phyloP scores from a whole-genome alignment of 2,113 vertebrate species.

The Poicephalus meyeri region DNA sequence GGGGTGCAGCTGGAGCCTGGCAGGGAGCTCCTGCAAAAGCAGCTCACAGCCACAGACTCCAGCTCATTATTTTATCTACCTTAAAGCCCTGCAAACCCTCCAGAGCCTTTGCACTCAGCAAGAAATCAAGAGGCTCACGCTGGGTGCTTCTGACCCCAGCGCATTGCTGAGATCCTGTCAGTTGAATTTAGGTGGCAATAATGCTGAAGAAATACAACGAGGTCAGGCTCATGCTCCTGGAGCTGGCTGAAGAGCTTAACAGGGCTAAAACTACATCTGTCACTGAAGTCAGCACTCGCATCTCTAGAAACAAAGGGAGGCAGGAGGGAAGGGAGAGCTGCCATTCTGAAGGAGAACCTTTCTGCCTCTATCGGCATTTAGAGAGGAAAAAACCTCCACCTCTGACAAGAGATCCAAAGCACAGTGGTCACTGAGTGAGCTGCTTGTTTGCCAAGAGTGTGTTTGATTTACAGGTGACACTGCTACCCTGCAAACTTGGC shows the following conservation, averaged over 20 bases:
- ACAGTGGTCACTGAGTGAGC: neutral
- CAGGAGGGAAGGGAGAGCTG: neutral
- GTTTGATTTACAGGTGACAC: conserved; percentile 18
- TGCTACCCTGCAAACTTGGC: neutral
- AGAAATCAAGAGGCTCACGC: neutral
- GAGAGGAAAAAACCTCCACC: neutral
- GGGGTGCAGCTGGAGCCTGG: neutral
- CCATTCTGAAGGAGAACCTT: neutral
- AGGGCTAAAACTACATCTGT: conserved; percentile 13
- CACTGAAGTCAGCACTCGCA: neutral
- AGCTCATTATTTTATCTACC: neutral
- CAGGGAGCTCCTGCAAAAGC: neutral
- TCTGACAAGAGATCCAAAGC: neutral
- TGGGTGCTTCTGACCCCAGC: neutral
- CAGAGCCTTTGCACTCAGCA: neutral
- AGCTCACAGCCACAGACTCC: neutral
- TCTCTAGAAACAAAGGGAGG: neutral
- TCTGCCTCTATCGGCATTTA: neutral
- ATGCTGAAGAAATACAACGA: neutral
- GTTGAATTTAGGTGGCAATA: conserved; percentile 8
- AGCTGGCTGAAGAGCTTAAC: neutral
- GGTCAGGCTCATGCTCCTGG: neutral
- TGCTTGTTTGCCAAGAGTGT: neutral
- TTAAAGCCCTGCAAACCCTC: neutral
- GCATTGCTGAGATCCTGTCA: conserved; percentile 1